Percentiles rank a stretch among this genome's conserved stretches.
These are phyloP conservation scores for Rattus rattus DNA, from an alignment of 2,113 vertebrate genomes.

Conservation along the genomic window DNA sequence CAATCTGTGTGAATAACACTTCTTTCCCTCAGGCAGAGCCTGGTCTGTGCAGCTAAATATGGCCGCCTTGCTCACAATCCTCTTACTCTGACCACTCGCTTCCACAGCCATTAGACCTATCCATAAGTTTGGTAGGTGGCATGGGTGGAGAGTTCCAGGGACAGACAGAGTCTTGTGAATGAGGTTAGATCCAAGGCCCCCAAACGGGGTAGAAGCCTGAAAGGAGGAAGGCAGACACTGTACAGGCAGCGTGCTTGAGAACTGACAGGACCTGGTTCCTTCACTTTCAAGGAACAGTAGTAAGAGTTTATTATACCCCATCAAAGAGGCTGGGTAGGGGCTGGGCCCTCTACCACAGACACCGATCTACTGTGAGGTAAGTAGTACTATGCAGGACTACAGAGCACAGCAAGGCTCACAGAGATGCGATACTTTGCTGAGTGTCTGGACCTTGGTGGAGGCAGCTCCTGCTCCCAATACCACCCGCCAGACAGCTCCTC, in stretches of 20 bases:
- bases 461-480: not conserved
- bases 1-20: not conserved
- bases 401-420: not conserved
- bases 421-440: not conserved
- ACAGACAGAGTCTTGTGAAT: constrained; percentile 22
- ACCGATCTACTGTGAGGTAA: not conserved
- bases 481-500: not conserved
- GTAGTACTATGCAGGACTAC: not conserved
- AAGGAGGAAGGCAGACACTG: not conserved
- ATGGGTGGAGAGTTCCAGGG: constrained; percentile 30
- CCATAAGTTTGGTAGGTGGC: not conserved
- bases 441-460: not conserved
- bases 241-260: not conserved
- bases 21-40: not conserved
- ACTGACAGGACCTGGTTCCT: not conserved
- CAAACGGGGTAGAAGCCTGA: constrained; percentile 5
- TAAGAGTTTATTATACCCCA: not conserved
- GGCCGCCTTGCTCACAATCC: not conserved
- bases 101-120: not conserved
- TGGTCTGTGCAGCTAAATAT: not conserved
- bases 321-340: not conserved
- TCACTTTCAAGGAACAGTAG: not conserved
- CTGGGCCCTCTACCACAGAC: not conserved
- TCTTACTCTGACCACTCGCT: not conserved
- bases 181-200: not conserved